These are phyloP conservation scores for Agrochola litura DNA, from an alignment of 2,888 invertebrate genomes.

Conservation along the genomic window DNA sequence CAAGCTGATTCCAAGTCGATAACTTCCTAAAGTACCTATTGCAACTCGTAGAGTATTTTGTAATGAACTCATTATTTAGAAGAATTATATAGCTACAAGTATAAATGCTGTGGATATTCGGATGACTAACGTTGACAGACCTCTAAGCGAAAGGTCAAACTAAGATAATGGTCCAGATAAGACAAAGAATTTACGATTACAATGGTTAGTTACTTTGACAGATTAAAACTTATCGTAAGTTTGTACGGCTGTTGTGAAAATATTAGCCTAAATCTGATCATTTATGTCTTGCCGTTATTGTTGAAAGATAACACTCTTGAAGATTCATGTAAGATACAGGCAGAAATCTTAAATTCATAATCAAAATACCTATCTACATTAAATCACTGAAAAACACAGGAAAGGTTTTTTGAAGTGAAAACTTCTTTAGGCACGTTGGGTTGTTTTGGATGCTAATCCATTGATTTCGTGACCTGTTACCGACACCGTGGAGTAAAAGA, in stretches of 20 bases:
- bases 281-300: neutral
- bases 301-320: too few relatives aligned
- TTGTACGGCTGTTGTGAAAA: constrained; percentile 2
- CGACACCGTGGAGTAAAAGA: too few relatives aligned
- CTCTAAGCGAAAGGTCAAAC: constrained; percentile 40
- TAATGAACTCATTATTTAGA: neutral
- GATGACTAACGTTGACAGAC: neutral
- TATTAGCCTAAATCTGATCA: neutral
- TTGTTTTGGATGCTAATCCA: too few relatives aligned
- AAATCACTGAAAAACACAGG: neutral
- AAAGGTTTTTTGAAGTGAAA: too few relatives aligned
- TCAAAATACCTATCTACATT: neutral
- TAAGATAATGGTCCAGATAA: constrained; percentile 47
- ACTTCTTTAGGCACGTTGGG: too few relatives aligned
- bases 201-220: constrained; percentile 18
- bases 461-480: too few relatives aligned
- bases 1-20: neutral
- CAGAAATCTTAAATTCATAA: neutral
- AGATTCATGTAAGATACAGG: neutral
- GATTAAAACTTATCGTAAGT: constrained; percentile 24
- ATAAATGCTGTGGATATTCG: neutral
- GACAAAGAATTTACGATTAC: constrained; percentile 44
- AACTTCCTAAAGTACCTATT: neutral
- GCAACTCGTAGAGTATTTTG: neutral
- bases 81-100: neutral